A percentile compares a stretch with the other conserved stretches of the same genome.
phyloP scores from a whole-genome alignment of 2,888 invertebrate genomes.

The Trichogramma dendrolimi region DNA sequence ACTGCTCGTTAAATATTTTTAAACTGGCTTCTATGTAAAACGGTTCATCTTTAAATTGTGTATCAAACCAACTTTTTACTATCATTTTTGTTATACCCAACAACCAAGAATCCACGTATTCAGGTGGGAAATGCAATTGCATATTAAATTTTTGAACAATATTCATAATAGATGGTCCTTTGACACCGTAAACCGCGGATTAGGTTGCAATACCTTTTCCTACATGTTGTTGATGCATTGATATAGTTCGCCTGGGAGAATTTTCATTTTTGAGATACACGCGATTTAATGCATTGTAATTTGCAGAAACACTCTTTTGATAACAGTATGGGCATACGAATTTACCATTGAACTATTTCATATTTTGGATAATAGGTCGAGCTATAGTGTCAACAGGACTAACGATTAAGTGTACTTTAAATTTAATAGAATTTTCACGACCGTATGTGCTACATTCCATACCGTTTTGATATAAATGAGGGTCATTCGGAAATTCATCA shows the following conservation, averaged over 20 bases:
- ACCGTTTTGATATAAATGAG: not conserved
- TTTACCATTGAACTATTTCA: slow-evolving; percentile 11
- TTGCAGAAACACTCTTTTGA: not conserved
- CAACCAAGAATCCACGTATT: slow-evolving; percentile 26
- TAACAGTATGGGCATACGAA: slow-evolving; percentile 15
- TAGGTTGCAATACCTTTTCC: not conserved
- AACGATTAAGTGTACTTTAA: slow-evolving; percentile 4
- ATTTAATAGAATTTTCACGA: not conserved
- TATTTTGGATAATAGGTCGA: slow-evolving; percentile 5
- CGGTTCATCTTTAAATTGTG: slow-evolving; percentile 2
- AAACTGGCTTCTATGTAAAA: slow-evolving; percentile 15
- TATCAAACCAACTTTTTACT: slow-evolving; percentile 15
- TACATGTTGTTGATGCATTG: not conserved
- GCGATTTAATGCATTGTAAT: not conserved
- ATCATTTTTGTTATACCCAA: slow-evolving; percentile 25
- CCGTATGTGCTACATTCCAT: not conserved
- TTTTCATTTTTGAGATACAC: not conserved
- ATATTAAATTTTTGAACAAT: slow-evolving; percentile 21
- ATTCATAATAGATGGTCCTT: slow-evolving; percentile 15
- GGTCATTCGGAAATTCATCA: no score
- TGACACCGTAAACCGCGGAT: slow-evolving; percentile 7
- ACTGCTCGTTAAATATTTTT: slow-evolving; percentile 9
- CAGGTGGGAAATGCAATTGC: slow-evolving; percentile 22
- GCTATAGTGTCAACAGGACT: slow-evolving; percentile 11
- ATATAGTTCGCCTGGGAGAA: not conserved